Base-by-base conservation (phyloP, 1,140 invertebrate species). In the Cephus cinctus region DNA sequence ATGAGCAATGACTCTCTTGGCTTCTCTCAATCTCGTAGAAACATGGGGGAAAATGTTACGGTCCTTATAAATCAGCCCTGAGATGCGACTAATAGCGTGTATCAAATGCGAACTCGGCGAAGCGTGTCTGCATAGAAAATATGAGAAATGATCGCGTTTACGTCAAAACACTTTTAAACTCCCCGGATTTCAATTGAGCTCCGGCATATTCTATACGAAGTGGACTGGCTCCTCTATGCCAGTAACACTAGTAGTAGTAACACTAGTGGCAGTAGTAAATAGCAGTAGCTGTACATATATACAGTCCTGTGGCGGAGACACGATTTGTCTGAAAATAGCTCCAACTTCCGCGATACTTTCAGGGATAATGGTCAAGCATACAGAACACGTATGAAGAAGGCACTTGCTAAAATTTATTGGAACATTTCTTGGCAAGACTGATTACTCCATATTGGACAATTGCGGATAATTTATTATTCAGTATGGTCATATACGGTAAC, bases 121-220 rank as follows among this genome's bases (percentile, higher is more conserved):
- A 65, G 52, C 66, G 56, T 58, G 50, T 20, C 52, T 59, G 58
- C 57, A 67, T 63, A 64, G 59, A 59, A 67, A 61, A 63, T 62
- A 71, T 71, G 69, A 72, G 60, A 67, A 67, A 69, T 65, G 67
- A 47, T 51, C 47, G 46, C 59, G 57, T 59, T 72, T 67, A 75
- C 61, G 64, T 74, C 67, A 56, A 67, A 74, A 71, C 65, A 70
- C 67, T 73, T 72, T 74, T 68, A 73, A 74, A 72, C 63, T 68
- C 59, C 35, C 50, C 43, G 60, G 56, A 65, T 71, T 63, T 60
- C 52, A 64, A 70, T 70, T 59, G 53, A 47, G 44, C 55, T 23
- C 11, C 46, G 61, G 48, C 60, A 67, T 69, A 68, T 69, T 73
- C 57, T 48, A 49, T 30, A 34, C 23, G 27, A n/a, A 39, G 20